These are phyloP conservation scores for Enteromius radiatus DNA, from an alignment of 2,797 vertebrate species.

Conservation along the genomic window DNA sequence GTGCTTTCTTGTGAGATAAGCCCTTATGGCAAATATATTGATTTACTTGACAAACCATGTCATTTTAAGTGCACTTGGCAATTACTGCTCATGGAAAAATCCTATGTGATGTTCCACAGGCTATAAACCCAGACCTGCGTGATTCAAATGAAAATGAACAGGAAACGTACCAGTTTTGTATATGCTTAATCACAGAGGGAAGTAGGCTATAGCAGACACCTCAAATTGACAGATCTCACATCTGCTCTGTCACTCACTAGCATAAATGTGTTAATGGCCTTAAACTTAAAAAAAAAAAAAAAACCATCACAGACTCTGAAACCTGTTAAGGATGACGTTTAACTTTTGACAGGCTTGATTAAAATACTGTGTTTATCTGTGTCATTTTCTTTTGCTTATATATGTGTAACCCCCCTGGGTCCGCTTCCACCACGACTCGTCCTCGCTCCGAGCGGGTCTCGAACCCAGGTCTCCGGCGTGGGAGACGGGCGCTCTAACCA, in stretches of 20 bases:
- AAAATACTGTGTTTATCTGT: neutral
- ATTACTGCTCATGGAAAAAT: neutral
- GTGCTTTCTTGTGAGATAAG: conserved; percentile 6
- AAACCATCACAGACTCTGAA: neutral
- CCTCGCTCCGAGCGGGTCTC: no score
- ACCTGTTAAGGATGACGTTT: neutral
- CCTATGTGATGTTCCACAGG: neutral
- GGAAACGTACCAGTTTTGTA: neutral
- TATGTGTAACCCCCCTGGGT: no score
- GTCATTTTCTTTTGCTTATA: neutral
- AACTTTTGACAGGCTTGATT: neutral
- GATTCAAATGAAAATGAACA: neutral
- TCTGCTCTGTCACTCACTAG: neutral
- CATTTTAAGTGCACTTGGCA: neutral
- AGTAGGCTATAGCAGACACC: neutral
- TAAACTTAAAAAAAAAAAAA: no score
- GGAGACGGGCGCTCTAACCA: no score
- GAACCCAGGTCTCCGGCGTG: no score
- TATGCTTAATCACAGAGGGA: neutral
- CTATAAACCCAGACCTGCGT: neutral
- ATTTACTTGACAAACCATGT: conserved; percentile 1
- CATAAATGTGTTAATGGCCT: neutral
- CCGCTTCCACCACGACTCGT: no score
- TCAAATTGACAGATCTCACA: neutral
- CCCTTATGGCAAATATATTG: neutral